Percentiles rank a stretch among this genome's conserved stretches.
Evolutionary conservation across 2,113 vertebrate species (phyloP).

Genomic region (Prolemur simus): DNA sequence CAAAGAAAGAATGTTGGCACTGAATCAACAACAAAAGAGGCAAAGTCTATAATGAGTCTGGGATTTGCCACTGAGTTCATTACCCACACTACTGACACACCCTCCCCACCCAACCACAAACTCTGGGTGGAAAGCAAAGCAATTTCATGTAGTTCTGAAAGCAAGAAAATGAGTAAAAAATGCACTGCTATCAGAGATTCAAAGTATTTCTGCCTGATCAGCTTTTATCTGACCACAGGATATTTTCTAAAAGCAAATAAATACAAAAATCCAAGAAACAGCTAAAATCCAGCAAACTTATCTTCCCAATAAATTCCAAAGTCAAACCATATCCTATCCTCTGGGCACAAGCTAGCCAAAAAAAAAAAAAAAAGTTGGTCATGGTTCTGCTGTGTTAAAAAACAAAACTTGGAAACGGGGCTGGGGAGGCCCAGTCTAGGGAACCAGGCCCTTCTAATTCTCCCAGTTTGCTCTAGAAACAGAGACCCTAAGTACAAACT

Average conservation of each 20-base stretch:
- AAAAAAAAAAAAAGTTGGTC: neutral
- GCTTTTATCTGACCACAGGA: neutral
- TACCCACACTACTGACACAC: neutral
- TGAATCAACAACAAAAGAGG: neutral
- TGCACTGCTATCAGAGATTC: neutral
- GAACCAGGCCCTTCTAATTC: neutral
- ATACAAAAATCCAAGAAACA: slow-evolving; percentile 31
- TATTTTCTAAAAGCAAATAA: slow-evolving; percentile 39
- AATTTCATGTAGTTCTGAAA: neutral
- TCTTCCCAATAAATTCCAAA: slow-evolving; percentile 2
- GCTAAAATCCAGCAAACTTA: neutral
- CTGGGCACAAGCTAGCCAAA: neutral
- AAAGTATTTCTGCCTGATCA: neutral
- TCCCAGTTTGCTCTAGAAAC: neutral
- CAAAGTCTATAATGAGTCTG: neutral
- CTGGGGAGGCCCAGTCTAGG: neutral
- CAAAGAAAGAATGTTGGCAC: neutral
- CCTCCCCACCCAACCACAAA: neutral
- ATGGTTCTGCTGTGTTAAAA: neutral
- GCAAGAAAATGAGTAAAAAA: slow-evolving; percentile 12
- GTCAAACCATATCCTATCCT: neutral
- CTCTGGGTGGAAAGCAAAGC: neutral
- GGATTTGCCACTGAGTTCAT: neutral
- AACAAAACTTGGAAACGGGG: neutral
- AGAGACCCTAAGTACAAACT: neutral